Conservation (phyloP, 2,888 invertebrate genomes). For the Ecliptopera silaceata region DNA sequence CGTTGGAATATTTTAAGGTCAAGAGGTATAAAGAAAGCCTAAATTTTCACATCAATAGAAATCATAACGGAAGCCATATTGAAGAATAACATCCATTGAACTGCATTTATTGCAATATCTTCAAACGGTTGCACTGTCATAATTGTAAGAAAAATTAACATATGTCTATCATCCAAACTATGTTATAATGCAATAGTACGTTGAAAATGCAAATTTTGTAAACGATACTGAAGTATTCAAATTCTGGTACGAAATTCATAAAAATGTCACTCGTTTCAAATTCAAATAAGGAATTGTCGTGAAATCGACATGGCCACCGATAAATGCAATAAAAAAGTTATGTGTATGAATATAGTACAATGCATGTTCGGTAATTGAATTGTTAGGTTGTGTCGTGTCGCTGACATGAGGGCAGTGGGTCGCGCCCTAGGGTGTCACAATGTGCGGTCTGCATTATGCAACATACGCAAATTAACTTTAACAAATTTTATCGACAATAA, state of each 20-base stretch:
- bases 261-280: slow-evolving; percentile 62
- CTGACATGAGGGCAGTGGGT: slow-evolving; percentile 69
- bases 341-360: slow-evolving; percentile 65
- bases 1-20: slow-evolving; percentile 67
- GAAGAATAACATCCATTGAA: slow-evolving; percentile 74
- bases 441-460: slow-evolving; percentile 70
- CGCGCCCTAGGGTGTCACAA: slow-evolving; percentile 72
- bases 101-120: slow-evolving; percentile 46
- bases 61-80: slow-evolving; percentile 72
- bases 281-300: slow-evolving; percentile 64
- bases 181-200: slow-evolving; percentile 67
- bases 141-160: slow-evolving; percentile 67
- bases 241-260: slow-evolving; percentile 38
- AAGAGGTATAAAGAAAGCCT: slow-evolving; percentile 54
- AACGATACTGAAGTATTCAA: slow-evolving; percentile 60
- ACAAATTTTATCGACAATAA: slow-evolving; percentile 78
- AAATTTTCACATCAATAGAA: slow-evolving; percentile 68
- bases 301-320: slow-evolving; percentile 67
- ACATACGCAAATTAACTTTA: slow-evolving; percentile 79
- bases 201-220: slow-evolving; percentile 68
- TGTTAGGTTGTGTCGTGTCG: slow-evolving; percentile 63
- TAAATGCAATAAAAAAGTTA: slow-evolving; percentile 61
- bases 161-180: slow-evolving; percentile 75
- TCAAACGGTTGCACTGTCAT: slow-evolving; percentile 58
- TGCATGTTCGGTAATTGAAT: slow-evolving; percentile 68